Base-by-base conservation (phyloP, 2,797 vertebrate genomes). In the Poliocrania exsul region DNA sequence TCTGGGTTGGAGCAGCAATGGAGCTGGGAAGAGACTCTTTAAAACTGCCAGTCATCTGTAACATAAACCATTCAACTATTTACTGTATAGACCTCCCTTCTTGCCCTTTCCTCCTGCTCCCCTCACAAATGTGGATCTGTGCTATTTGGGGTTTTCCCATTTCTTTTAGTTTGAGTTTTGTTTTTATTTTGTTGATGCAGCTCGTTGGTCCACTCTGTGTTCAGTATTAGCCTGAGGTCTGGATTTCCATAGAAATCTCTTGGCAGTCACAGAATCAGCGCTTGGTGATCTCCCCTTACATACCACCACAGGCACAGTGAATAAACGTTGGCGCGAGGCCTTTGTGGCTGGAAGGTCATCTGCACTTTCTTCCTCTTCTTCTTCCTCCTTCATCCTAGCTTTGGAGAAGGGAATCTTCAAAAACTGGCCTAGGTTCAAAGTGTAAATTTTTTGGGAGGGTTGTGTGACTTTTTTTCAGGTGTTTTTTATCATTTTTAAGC, bases 171-270 rank as follows among this genome's bases (percentile, higher is more conserved):
- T 97, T 96, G 92, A 93, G 61, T 90, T 94, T 95, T 93, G 86
- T 89, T 96, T 96, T 95, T 91, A 84, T 91, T 95, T 97, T 95
- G 92, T 95, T 92, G 91, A 96, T 97, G 96, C 97, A 97, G 97
- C 97, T 97, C 91, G 12, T 97, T 96, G 97, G 97, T 92, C 97
- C 97, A 97, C 97, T 97, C 97, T 95, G 67, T 96, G 93, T 97
- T 98, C 98, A 98, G 98, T 98, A 97, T 98, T 98, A 98, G 96
- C 96, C 35, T 94, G 95, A 97, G 97, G 97, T 97, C 96, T 95
- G 96, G 96, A 92, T 96, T 97, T 97, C 91, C 80, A 69, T 97
- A 97, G 95, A 95, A 96, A 94, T 96, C 91, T 97, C 64, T 95
- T 85, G 89, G 96, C 86, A 96, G 93, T 95, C 3, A 20, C 95